Percentiles rank a stretch among this genome's conserved stretches.
Evolutionary conservation across 2,888 invertebrate species (phyloP).

Genomic region (Melanotus villosus): DNA sequence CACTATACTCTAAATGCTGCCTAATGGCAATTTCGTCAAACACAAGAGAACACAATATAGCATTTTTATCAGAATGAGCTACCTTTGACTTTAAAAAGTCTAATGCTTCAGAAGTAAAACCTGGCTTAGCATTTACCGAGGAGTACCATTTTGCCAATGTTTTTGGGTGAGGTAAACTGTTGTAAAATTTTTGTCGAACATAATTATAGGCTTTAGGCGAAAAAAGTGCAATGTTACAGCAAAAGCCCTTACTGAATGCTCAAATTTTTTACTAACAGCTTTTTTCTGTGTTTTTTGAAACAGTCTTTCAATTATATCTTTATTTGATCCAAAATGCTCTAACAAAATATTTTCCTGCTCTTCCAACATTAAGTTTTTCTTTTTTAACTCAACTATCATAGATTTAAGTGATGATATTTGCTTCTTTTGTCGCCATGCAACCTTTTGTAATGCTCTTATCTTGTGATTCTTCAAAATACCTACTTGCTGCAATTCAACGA

Average conservation of each 20-base stretch:
- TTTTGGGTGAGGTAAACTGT: constrained; percentile 15
- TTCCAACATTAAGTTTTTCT: background rate
- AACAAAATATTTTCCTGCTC: background rate
- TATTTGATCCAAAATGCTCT: constrained; percentile 3
- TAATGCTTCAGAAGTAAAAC: no score
- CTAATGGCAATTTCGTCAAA: constrained; percentile 57
- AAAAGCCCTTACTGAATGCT: constrained; percentile 15
- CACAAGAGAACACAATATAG: no score
- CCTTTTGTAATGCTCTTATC: background rate
- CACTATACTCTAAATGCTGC: constrained; percentile 57
- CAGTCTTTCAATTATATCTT: constrained; percentile 11
- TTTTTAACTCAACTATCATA: background rate
- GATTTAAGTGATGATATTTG: background rate
- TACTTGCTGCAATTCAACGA: background rate
- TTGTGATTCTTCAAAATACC: background rate
- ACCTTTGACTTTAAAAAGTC: constrained; percentile 48
- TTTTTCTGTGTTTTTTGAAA: background rate
- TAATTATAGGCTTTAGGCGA: constrained; percentile 14
- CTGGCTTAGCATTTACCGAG: constrained; percentile 54
- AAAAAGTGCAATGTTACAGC: constrained; percentile 17
- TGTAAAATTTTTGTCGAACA: constrained; percentile 5
- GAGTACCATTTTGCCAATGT: no score
- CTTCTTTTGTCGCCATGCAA: constrained; percentile 5
- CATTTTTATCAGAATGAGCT: constrained; percentile 26
- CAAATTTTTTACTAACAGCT: background rate